These are phyloP conservation scores for Coryphaenoides rupestris DNA, from an alignment of 2,113 vertebrate species.

Conservation along the genomic window DNA sequence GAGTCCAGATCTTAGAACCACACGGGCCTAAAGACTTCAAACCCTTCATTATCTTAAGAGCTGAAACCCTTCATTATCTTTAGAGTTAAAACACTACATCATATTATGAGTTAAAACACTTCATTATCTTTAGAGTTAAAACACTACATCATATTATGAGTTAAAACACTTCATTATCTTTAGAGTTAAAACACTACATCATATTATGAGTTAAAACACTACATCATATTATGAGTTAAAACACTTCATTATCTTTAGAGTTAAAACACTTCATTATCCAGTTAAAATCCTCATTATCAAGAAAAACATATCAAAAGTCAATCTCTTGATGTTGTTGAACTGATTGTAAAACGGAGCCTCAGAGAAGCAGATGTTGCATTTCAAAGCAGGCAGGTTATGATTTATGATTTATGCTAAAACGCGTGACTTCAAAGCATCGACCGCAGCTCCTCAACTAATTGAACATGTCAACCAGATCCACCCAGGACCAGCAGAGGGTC, in stretches of 20 bases:
- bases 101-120: too few relatives aligned
- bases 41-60: too few relatives aligned
- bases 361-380: slow-evolving; percentile 81
- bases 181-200: too few relatives aligned
- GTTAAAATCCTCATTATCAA: slow-evolving; percentile 75
- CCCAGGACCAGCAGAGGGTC: slow-evolving; percentile 74
- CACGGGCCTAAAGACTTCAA: slow-evolving; percentile 24
- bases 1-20: slow-evolving; percentile 30
- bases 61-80: too few relatives aligned
- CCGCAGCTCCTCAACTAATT: slow-evolving; percentile 81
- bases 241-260: too few relatives aligned
- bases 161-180: too few relatives aligned
- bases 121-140: too few relatives aligned
- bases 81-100: too few relatives aligned
- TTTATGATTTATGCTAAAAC: slow-evolving; percentile 85
- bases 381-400: slow-evolving; percentile 82
- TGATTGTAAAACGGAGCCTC: slow-evolving; percentile 78
- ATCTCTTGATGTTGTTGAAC: slow-evolving; percentile 78
- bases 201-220: too few relatives aligned
- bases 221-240: too few relatives aligned
- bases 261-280: slow-evolving; percentile 70
- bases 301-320: slow-evolving; percentile 72
- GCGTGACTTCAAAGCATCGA: slow-evolving; percentile 78
- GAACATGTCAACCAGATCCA: slow-evolving; percentile 85
- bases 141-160: too few relatives aligned